phyloP scores from a whole-genome alignment of 2,888 invertebrate species.

The Agonopterix heracliana region DNA sequence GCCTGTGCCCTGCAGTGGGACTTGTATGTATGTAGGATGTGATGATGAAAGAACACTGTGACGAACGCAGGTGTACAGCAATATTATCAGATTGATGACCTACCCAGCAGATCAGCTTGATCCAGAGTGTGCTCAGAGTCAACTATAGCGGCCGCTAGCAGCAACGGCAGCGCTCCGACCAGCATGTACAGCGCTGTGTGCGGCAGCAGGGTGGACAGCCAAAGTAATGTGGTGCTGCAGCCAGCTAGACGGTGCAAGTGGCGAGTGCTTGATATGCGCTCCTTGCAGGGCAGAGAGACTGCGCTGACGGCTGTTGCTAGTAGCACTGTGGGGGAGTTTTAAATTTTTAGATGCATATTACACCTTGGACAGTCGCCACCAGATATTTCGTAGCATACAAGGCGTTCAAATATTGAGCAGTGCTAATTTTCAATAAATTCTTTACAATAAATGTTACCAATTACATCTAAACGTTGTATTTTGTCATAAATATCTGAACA shows the following conservation, averaged over 20 bases:
- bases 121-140: conserved; percentile 32
- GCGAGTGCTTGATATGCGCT: conserved; percentile 78
- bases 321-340: conserved; percentile 32
- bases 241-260: conserved; percentile 82
- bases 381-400: too few species aligned
- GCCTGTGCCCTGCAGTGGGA: too few species aligned
- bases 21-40: too few species aligned
- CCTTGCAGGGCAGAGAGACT: conserved; percentile 78
- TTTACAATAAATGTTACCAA: too few species aligned
- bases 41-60: too few species aligned
- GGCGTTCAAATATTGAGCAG: too few species aligned
- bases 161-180: conserved; percentile 28
- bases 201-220: conserved; percentile 76
- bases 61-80: too few species aligned
- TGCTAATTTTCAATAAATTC: too few species aligned
- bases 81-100: conserved; percentile 20
- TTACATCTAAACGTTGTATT: too few species aligned
- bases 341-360: too few species aligned
- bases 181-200: conserved; percentile 61
- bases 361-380: too few species aligned
- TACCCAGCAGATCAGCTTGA: conserved; percentile 34
- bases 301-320: conserved; percentile 39
- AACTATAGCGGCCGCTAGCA: conserved; percentile 33
- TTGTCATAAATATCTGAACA: too few species aligned
- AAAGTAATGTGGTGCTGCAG: conserved; percentile 76